phyloP scores from a whole-genome alignment of 2,888 invertebrate species.

The Amorpha juglandis region DNA sequence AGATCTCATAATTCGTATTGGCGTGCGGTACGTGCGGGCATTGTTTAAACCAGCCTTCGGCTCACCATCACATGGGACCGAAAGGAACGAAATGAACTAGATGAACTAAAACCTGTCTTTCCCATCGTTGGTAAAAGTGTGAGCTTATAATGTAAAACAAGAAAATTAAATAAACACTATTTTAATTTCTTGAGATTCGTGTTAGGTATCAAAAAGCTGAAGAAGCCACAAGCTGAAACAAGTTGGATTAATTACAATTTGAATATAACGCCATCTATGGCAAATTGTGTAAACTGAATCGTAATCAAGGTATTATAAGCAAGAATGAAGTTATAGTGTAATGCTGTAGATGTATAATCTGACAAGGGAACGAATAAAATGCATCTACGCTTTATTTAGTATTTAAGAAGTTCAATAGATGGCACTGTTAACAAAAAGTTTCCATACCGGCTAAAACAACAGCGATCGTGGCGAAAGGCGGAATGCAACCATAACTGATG shows the following conservation, averaged over 20 bases:
- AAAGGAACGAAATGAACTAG: no score
- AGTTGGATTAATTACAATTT: conserved; percentile 5
- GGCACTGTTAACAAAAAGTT: conserved; percentile 21
- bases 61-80: no score
- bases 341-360: no score
- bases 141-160: not conserved
- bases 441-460: conserved; percentile 83
- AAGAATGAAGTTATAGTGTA: no score
- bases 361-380: no score
- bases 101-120: no score
- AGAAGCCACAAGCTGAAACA: conserved; percentile 68
- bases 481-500: conserved; percentile 87
- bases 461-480: conserved; percentile 89
- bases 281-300: not conserved
- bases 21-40: no score
- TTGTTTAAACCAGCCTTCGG: no score
- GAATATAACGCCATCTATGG: conserved; percentile 37
- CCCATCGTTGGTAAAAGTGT: no score
- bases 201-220: conserved; percentile 70
- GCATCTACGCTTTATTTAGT: no score
- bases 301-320: no score
- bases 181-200: conserved; percentile 76
- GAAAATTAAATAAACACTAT: conserved; percentile 41
- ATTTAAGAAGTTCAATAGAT: conserved; percentile 12
- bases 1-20: no score